phyloP scores from a whole-genome alignment of 2,797 vertebrate genomes.

The Nyctibius grandis region DNA sequence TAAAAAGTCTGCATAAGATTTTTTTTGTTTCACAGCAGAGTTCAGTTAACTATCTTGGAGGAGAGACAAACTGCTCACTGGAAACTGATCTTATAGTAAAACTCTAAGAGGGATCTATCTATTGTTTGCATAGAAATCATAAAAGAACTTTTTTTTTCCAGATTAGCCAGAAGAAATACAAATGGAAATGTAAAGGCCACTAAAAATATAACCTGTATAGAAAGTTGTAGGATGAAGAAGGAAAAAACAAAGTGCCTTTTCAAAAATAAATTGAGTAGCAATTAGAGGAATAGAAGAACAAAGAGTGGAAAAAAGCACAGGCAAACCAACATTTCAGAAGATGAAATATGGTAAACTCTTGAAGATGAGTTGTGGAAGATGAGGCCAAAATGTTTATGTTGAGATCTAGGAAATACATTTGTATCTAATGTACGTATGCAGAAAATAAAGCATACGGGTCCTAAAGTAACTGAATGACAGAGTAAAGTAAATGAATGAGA shows the following conservation, averaged over 20 bases:
- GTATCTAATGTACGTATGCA: neutral
- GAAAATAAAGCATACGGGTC: neutral
- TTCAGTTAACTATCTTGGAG: neutral
- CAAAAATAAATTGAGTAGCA: neutral
- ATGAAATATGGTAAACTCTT: neutral
- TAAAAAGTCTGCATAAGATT: neutral
- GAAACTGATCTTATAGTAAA: neutral
- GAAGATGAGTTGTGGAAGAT: neutral
- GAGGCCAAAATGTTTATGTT: neutral
- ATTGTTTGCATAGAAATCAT: neutral
- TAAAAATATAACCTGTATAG: neutral
- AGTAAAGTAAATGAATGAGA: neutral
- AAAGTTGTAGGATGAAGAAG: neutral
- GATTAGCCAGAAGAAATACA: neutral
- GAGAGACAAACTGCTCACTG: neutral
- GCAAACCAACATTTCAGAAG: neutral
- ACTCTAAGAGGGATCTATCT: neutral
- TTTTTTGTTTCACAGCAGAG: neutral
- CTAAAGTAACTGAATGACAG: neutral
- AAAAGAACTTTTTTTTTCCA: neutral
- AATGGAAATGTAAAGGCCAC: neutral
- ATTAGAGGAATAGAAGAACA: neutral
- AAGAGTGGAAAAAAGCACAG: neutral
- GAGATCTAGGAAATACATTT: neutral
- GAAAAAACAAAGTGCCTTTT: neutral